Evolutionary conservation across 2,797 vertebrate genomes (phyloP).

Genomic region (Selene dorsalis): DNA sequence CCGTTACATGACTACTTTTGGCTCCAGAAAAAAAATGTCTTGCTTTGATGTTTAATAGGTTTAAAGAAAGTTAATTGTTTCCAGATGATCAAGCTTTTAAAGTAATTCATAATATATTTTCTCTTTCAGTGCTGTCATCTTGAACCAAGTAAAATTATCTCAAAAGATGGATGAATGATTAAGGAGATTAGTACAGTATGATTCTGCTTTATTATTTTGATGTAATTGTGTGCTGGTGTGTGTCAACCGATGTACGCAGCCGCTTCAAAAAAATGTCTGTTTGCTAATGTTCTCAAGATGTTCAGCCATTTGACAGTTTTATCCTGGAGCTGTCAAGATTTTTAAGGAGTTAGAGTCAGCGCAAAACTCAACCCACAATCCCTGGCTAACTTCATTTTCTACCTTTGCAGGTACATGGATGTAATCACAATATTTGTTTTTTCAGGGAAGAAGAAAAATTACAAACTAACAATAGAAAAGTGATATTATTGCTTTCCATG

Average conservation of each 20-base stretch:
- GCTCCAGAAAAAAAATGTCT: not conserved
- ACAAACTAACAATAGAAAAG: constrained; percentile 38
- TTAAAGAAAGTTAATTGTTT: constrained; percentile 41
- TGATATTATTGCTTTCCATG: constrained; percentile 51
- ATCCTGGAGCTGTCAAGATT: not conserved
- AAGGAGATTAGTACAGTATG: constrained; percentile 8
- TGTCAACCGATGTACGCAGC: not conserved
- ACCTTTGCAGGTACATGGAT: constrained; percentile 12
- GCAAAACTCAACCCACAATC: not conserved
- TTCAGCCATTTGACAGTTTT: constrained; percentile 8
- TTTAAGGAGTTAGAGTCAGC: not conserved
- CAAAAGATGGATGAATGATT: constrained; percentile 30
- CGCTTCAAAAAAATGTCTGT: not conserved
- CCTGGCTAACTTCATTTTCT: not conserved
- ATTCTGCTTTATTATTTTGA: not conserved
- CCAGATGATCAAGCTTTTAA: constrained; percentile 40
- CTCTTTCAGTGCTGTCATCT: constrained; percentile 3
- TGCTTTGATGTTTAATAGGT: constrained; percentile 43
- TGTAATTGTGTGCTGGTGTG: not conserved
- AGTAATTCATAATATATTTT: constrained; percentile 30
- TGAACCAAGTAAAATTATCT: constrained; percentile 35
- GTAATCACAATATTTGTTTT: constrained; percentile 23
- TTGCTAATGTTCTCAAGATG: constrained; percentile 18
- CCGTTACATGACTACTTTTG: constrained; percentile 41
- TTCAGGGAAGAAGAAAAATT: constrained; percentile 4